Conservation (phyloP, 2,797 vertebrate genomes). For the Antennarius maculatus region DNA sequence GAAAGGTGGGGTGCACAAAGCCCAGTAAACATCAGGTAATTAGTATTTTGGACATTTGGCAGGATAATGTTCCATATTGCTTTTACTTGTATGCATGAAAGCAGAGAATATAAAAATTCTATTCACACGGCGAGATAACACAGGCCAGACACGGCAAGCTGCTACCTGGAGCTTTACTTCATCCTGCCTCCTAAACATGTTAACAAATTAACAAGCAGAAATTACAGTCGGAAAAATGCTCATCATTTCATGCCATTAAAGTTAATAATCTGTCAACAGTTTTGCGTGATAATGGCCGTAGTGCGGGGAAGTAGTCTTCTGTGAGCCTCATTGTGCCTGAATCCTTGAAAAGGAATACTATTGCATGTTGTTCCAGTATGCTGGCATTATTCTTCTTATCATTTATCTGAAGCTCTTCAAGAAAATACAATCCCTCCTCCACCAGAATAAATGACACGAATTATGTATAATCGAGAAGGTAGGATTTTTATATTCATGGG, state of each 20-base stretch:
- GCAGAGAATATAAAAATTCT: slow-evolving; percentile 43
- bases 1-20: slow-evolving; percentile 77
- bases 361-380: slow-evolving; percentile 38
- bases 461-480: slow-evolving; percentile 45
- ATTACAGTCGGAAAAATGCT: slow-evolving; percentile 50
- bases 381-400: slow-evolving; percentile 41
- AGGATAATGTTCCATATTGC: slow-evolving; percentile 74
- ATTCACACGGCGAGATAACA: slow-evolving; percentile 57
- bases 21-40: slow-evolving; percentile 83
- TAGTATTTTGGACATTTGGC: slow-evolving; percentile 82
- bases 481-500: slow-evolving; percentile 44
- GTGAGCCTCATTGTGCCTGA: slow-evolving; percentile 10
- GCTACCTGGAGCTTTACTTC: slow-evolving; percentile 47
- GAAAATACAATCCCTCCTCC: slow-evolving; percentile 38
- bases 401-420: slow-evolving; percentile 49
- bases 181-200: slow-evolving; percentile 42
- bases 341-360: slow-evolving; percentile 19
- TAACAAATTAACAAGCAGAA: slow-evolving; percentile 56
- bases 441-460: slow-evolving; percentile 45
- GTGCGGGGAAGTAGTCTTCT: slow-evolving; percentile 2
- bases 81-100: slow-evolving; percentile 77
- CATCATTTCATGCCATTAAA: slow-evolving; percentile 42
- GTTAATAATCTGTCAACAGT: slow-evolving; percentile 37
- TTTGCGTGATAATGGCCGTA: slow-evolving; percentile 16
- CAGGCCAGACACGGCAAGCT: slow-evolving; percentile 23